A percentile compares a stretch with the other conserved stretches of the same genome.
Evolutionary conservation across 2,888 invertebrate genomes (phyloP).

Genomic region (Thera britannica): DNA sequence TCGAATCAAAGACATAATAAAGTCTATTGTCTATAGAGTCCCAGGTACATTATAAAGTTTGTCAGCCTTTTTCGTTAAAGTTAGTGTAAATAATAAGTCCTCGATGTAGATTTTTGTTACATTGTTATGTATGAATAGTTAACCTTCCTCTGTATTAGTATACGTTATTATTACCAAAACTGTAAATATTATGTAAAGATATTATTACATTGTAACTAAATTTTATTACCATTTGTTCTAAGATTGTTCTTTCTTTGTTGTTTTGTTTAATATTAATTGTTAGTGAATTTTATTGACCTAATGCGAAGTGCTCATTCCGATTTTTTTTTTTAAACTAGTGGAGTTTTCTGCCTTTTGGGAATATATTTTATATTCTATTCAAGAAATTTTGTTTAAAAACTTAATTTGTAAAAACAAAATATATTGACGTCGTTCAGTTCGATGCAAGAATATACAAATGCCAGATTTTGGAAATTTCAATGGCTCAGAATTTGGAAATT

Average conservation of each 20-base stretch:
- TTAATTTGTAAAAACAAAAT: background rate
- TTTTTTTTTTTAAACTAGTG: constrained; percentile 3
- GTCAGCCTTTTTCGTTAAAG: constrained; percentile 42
- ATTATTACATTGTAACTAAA: constrained; percentile 80
- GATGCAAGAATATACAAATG: background rate
- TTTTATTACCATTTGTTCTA: constrained; percentile 84
- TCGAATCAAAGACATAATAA: too few species aligned
- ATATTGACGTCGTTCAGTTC: background rate
- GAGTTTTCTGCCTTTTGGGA: constrained; percentile 7
- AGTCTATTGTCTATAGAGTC: too few species aligned
- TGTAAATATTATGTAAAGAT: constrained; percentile 84
- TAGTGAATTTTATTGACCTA: constrained; percentile 41
- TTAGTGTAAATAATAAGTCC: constrained; percentile 67
- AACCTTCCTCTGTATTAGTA: constrained; percentile 78
- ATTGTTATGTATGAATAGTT: constrained; percentile 76
- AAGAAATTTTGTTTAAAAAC: background rate
- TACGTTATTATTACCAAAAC: constrained; percentile 82
- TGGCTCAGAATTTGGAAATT: background rate
- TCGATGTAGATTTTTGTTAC: constrained; percentile 71
- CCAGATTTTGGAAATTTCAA: background rate
- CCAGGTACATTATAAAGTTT: constrained; percentile 25
- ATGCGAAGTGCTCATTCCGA: constrained; percentile 28
- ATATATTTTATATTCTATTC: background rate
- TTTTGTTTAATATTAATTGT: constrained; percentile 77
- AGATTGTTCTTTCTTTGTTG: constrained; percentile 82